Percentiles rank a stretch among this genome's conserved stretches.
Evolutionary conservation across 2,113 vertebrate genomes (phyloP).

Genomic region (Syngnathus floridae): DNA sequence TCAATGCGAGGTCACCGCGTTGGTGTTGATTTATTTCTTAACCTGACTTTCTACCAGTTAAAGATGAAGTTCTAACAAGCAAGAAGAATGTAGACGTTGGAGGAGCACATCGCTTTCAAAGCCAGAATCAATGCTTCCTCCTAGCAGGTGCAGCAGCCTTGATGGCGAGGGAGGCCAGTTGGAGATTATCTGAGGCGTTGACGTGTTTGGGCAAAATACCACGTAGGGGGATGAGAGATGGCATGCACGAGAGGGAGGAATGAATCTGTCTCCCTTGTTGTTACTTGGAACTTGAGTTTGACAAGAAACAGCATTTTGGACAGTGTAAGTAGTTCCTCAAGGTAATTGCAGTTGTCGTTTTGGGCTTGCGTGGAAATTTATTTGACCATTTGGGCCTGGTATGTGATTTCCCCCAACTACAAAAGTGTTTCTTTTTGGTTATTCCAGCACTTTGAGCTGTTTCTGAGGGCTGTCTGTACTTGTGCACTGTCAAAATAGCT

Average conservation of each 20-base stretch:
- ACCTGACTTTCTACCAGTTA: conserved; percentile 23
- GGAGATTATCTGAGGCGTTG: conserved; percentile 26
- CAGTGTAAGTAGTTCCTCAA: conserved; percentile 26
- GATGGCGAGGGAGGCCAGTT: conserved; percentile 7
- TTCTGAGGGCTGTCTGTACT: conserved; percentile 42
- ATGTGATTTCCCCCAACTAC: conserved; percentile 9
- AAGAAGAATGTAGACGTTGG: conserved; percentile 22
- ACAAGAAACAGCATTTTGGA: conserved; percentile 30
- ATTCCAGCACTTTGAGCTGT: conserved; percentile 39
- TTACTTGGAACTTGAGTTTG: conserved; percentile 24
- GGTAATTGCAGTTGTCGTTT: conserved; percentile 31
- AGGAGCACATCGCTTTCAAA: conserved; percentile 37
- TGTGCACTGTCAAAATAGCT: conserved; percentile 43
- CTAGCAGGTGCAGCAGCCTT: conserved; percentile 13
- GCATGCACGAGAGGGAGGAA: conserved; percentile 16
- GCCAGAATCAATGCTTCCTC: conserved; percentile 11
- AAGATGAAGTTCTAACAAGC: conserved; percentile 25
- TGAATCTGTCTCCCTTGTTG: conserved; percentile 27
- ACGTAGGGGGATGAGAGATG: conserved; percentile 13
- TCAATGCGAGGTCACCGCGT: conserved; percentile 10
- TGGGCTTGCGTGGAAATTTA: conserved; percentile 26
- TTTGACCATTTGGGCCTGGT: conserved; percentile 37
- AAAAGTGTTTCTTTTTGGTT: conserved; percentile 13
- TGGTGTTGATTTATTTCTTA: conserved; percentile 18
- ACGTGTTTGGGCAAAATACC: conserved; percentile 29